These are phyloP conservation scores for Gryon sp. DNA, from an alignment of 1,140 invertebrate species.

Conservation along the genomic window DNA sequence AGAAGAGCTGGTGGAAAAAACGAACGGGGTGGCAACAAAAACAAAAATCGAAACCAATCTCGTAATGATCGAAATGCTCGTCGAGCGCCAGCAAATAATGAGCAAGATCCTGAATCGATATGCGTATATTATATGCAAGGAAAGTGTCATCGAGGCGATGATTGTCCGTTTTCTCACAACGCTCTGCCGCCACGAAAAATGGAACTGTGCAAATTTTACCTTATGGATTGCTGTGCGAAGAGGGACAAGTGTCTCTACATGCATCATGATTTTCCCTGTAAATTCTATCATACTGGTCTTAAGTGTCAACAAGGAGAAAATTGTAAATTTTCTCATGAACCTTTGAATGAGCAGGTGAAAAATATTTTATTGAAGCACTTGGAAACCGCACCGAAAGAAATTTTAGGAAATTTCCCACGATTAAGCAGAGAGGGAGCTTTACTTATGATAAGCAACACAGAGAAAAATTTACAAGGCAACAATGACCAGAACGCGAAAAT, in stretches of 20 bases:
- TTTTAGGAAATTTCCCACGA: conserved; percentile 91
- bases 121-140: conserved; percentile 93
- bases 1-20: conserved; percentile 71
- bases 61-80: conserved; percentile 72
- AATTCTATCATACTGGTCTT: conserved; percentile 96
- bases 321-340: conserved; percentile 96
- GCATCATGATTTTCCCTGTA: conserved; percentile 98
- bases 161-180: conserved; percentile 93
- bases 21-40: conserved; percentile 76
- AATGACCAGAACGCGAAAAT: conserved; percentile 71
- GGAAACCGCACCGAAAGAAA: conserved; percentile 93
- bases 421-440: conserved; percentile 87
- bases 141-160: conserved; percentile 89
- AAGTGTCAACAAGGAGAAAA: conserved; percentile 89
- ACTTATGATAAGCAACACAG: conserved; percentile 85
- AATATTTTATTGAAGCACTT: conserved; percentile 86
- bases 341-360: conserved; percentile 83
- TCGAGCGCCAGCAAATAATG: conserved; percentile 69
- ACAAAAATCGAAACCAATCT: conserved; percentile 72
- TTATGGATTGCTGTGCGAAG: conserved; percentile 97
- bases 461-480: conserved; percentile 82
- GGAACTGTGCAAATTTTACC: conserved; percentile 98
- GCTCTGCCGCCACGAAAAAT: conserved; percentile 90
- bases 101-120: conserved; percentile 84
- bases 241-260: conserved; percentile 97